Percentiles rank a stretch among this genome's conserved stretches.
Evolutionary conservation across 2,888 invertebrate species (phyloP).

Genomic region (Drosophila ezoana): DNA sequence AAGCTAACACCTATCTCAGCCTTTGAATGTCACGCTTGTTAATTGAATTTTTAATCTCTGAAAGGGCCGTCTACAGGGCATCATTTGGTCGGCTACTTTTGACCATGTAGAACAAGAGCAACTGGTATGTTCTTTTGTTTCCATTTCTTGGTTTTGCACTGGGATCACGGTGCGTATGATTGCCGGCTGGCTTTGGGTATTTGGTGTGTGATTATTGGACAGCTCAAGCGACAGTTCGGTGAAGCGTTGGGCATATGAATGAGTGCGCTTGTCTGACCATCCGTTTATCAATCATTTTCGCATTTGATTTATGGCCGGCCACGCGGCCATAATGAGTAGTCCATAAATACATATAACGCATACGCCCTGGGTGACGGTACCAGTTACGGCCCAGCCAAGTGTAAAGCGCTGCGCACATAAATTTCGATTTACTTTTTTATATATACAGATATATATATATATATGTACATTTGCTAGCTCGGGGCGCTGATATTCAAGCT

Average conservation of each 20-base stretch:
- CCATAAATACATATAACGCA: constrained; percentile 50
- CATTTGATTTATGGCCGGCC: constrained; percentile 68
- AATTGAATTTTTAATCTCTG: not conserved
- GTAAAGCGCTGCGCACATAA: constrained; percentile 47
- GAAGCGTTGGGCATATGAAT: constrained; percentile 19
- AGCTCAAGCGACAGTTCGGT: constrained; percentile 28
- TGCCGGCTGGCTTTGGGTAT: constrained; percentile 33
- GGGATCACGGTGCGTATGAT: constrained; percentile 65
- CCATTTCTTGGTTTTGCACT: constrained; percentile 1
- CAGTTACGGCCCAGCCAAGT: constrained; percentile 32
- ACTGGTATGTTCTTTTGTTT: constrained; percentile 2
- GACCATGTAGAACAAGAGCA: not conserved
- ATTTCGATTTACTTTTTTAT: constrained; percentile 59
- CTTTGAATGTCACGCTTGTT: no score
- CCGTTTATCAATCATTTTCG: constrained; percentile 74
- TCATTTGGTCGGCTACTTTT: not conserved
- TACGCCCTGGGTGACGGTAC: constrained; percentile 38
- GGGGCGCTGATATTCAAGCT: constrained; percentile 11
- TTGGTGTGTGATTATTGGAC: constrained; percentile 54
- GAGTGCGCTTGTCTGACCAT: constrained; percentile 33
- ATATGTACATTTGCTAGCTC: constrained; percentile 38
- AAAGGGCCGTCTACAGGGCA: not conserved
- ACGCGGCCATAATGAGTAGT: constrained; percentile 45
- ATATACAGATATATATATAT: not conserved
- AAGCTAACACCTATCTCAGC: no score